These are phyloP conservation scores for Gymnosoma rotundatum DNA, from an alignment of 2,888 invertebrate species.

Conservation along the genomic window DNA sequence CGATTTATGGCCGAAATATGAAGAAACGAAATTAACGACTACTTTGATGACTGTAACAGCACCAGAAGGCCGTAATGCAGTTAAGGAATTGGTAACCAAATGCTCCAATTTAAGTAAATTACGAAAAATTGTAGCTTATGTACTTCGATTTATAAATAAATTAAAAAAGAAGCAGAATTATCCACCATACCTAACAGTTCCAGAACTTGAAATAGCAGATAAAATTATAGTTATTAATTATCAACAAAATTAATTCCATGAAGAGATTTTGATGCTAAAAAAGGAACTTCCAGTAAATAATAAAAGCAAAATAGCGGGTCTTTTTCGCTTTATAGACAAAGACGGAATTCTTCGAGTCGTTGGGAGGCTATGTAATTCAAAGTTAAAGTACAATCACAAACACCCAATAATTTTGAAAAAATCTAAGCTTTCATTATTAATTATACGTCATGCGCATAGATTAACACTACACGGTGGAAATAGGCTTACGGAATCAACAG, in stretches of 20 bases:
- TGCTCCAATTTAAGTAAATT: not conserved
- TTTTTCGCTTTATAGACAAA: slow-evolving; percentile 2
- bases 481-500: not conserved
- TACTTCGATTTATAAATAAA: slow-evolving; percentile 9
- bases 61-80: too few species aligned
- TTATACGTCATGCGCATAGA: not conserved
- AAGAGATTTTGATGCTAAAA: not conserved
- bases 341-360: slow-evolving; percentile 12
- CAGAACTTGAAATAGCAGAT: slow-evolving; percentile 1
- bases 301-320: not conserved
- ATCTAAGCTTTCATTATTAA: not conserved
- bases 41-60: not conserved
- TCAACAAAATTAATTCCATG: not conserved
- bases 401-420: not conserved
- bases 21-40: not conserved
- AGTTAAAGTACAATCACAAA: not conserved
- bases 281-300: not conserved
- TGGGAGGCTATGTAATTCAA: not conserved
- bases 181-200: not conserved
- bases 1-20: not conserved
- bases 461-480: slow-evolving; percentile 4
- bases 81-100: too few species aligned
- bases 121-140: not conserved
- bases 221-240: not conserved
- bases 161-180: not conserved